Conservation (phyloP, 2,797 vertebrate species). For the Periophthalmus magnuspinnatus region DNA sequence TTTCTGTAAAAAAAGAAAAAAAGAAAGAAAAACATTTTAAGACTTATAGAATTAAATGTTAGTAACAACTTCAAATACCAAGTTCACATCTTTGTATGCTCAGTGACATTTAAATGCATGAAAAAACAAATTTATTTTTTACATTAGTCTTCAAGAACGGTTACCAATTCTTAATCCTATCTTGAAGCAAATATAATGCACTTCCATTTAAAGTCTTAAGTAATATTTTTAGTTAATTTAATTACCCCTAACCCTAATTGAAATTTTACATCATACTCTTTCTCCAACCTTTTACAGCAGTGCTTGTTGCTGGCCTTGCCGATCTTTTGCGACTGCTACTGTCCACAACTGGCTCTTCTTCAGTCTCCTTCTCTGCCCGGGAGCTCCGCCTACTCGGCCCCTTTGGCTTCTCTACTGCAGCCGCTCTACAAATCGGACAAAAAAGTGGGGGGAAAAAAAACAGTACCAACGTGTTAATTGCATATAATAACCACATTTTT, state of each 20-base stretch:
- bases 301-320: conserved; percentile 83
- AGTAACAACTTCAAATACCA: no score
- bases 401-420: conserved; percentile 90
- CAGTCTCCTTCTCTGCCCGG: conserved; percentile 89
- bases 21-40: background rate
- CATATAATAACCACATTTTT: conserved; percentile 29
- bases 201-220: background rate
- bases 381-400: conserved; percentile 93
- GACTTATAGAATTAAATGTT: background rate
- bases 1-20: conserved; percentile 81
- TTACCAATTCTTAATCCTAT: background rate
- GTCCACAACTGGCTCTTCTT: conserved; percentile 86
- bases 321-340: conserved; percentile 92
- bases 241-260: no score
- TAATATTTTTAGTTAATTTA: background rate
- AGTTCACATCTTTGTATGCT: background rate
- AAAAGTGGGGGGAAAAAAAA: conserved; percentile 21
- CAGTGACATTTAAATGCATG: background rate
- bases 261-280: conserved; percentile 7
- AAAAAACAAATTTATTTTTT: background rate
- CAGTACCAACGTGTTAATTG: conserved; percentile 42
- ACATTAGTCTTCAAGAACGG: background rate
- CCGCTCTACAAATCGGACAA: conserved; percentile 78
- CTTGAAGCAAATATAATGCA: background rate
- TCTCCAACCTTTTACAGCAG: conserved; percentile 68